These are phyloP conservation scores for Leucopternis melanops DNA, from an alignment of 2,113 vertebrate genomes.

Conservation along the genomic window DNA sequence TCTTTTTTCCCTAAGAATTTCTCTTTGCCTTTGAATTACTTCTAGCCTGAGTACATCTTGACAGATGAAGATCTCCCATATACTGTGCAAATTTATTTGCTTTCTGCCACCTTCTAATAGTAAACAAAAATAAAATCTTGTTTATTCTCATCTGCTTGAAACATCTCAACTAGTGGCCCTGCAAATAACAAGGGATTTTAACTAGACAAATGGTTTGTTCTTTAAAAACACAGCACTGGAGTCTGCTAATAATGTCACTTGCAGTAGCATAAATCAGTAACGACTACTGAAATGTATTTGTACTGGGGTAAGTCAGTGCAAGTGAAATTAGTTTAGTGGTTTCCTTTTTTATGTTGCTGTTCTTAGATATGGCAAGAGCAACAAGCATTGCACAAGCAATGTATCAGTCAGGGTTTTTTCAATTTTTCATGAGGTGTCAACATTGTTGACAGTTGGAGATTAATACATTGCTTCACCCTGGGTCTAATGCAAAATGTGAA, in stretches of 20 bases:
- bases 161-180: not conserved
- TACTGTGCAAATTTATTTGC: not conserved
- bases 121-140: not conserved
- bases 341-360: not conserved
- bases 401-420: not conserved
- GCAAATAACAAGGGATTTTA: not conserved
- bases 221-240: not conserved
- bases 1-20: not conserved
- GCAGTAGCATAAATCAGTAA: not conserved
- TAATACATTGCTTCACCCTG: not conserved
- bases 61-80: not conserved
- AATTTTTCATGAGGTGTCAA: constrained; percentile 29
- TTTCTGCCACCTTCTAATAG: not conserved
- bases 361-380: not conserved
- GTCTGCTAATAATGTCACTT: not conserved
- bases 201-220: not conserved
- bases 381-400: not conserved
- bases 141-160: not conserved
- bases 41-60: not conserved
- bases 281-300: not conserved
- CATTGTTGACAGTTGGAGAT: constrained; percentile 3
- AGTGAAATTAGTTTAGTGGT: not conserved
- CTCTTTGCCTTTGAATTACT: not conserved
- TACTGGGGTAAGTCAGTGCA: not conserved
- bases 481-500: not conserved